Evolutionary conservation across 1,140 invertebrate genomes (phyloP), one percentile per base, ranked within the genome.

Genomic region (Eubasilissa regina): DNA sequence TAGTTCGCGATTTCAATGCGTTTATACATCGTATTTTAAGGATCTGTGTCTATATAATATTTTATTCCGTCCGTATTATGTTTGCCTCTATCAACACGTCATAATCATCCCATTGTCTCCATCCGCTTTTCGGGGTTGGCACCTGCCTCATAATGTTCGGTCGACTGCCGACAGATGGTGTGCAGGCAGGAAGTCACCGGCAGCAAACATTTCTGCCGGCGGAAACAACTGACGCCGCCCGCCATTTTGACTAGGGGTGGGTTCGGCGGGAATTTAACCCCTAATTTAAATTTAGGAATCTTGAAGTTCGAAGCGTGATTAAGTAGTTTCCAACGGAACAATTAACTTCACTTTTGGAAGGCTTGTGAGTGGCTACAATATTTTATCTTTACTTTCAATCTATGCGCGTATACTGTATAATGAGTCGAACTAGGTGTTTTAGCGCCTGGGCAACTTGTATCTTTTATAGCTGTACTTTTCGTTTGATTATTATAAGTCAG

Each of bases 191-290:
- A 80, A 78, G 77, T 76, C 72, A 12, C 66, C 51, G 25, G 17
- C 47, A 53, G 43, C 21, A 56, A 43, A 17, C 76, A 25, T n/a
- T 79, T 79, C 51, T 47, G 76, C 43, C 44, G 47, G 56, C 77
- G 80, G 80, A 81, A 78, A 76, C 78, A 48, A 53, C 45, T 58
- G 80, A 79, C 80, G 77, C 80, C 77, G 80, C 76, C 77, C 15
- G 75, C 25, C 25, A 25, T 21, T 76, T 62, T 15, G 35, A 58
- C 55, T 15, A 58, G 55, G 55, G 73, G 53, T 43, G 25, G 15
- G 73, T 58, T 60, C 17, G 53, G 19, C 35, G 25, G 15, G 73
- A 47, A 70, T 47, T 70, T 13, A 48, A 45, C 43, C 66, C 60
- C 60, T 64, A 64, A 64, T 64, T 64, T 64, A 35, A 64, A 64